Conservation (phyloP, 2,888 invertebrate species). For the Thereva nobilitata region DNA sequence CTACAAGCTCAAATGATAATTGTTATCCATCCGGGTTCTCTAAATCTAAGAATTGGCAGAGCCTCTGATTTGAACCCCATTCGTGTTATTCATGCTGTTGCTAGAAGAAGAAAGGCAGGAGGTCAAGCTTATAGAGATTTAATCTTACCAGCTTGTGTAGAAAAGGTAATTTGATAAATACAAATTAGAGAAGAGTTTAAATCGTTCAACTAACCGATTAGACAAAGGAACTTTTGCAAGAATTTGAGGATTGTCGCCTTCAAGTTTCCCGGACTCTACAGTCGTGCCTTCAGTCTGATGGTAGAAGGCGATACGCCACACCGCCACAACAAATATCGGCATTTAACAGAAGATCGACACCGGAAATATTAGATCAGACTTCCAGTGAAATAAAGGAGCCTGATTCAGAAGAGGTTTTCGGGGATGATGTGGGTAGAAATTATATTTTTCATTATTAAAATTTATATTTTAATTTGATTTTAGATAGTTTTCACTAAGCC, state of each 20-base stretch:
- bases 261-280: constrained; percentile 86
- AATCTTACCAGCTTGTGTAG: constrained; percentile 68
- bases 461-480: neutral
- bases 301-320: constrained; percentile 77
- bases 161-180: constrained; percentile 57
- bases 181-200: too few relatives aligned
- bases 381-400: constrained; percentile 68
- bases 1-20: constrained; percentile 81
- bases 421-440: constrained; percentile 65
- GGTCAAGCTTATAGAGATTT: constrained; percentile 66
- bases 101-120: constrained; percentile 49
- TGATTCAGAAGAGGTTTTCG: constrained; percentile 70
- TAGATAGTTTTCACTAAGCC: constrained; percentile 56
- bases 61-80: constrained; percentile 89
- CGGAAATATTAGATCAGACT: constrained; percentile 66
- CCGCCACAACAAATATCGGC: constrained; percentile 89
- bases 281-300: constrained; percentile 81
- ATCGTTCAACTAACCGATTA: constrained; percentile 42
- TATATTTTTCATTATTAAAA: neutral
- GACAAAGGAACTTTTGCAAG: constrained; percentile 71
- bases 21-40: constrained; percentile 93
- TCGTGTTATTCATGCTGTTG: constrained; percentile 72
- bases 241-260: constrained; percentile 81
- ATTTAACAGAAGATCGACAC: constrained; percentile 78
- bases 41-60: constrained; percentile 84